Conservation (phyloP, 2,888 invertebrate genomes). For the Drosophila setosimentum region DNA sequence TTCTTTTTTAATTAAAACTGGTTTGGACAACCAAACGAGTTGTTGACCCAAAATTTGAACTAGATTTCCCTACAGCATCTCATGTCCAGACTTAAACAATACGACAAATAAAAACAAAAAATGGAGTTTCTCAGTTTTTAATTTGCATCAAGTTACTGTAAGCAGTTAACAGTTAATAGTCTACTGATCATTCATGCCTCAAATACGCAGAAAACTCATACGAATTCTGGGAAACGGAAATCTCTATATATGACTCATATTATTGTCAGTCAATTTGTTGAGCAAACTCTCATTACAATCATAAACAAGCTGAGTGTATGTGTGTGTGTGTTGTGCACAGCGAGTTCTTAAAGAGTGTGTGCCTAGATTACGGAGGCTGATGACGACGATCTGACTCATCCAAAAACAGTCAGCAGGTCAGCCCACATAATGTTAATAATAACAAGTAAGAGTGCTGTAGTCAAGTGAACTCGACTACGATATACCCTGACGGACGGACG, state of each 20-base stretch:
- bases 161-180: constrained; percentile 44
- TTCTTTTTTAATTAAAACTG: constrained; percentile 70
- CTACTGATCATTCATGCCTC: constrained; percentile 18
- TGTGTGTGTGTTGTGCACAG: constrained; percentile 15
- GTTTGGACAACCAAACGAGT: constrained; percentile 54
- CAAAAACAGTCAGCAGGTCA: constrained; percentile 21
- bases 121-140: constrained; percentile 12
- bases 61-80: constrained; percentile 70
- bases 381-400: constrained; percentile 57
- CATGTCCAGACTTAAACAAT: constrained; percentile 21
- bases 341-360: constrained; percentile 19
- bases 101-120: background rate
- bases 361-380: constrained; percentile 27
- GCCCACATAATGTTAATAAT: constrained; percentile 46
- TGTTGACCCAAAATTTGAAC: constrained; percentile 73
- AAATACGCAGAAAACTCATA: constrained; percentile 72
- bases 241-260: constrained; percentile 56
- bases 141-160: constrained; percentile 64
- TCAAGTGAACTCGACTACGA: no score
- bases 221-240: constrained; percentile 61
- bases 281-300: constrained; percentile 48
- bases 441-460: no score
- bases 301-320: constrained; percentile 25
- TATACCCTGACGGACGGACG: no score
- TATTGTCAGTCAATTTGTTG: constrained; percentile 32